phyloP scores from a whole-genome alignment of 1,140 invertebrate genomes.

The Drosophila bocqueti region DNA sequence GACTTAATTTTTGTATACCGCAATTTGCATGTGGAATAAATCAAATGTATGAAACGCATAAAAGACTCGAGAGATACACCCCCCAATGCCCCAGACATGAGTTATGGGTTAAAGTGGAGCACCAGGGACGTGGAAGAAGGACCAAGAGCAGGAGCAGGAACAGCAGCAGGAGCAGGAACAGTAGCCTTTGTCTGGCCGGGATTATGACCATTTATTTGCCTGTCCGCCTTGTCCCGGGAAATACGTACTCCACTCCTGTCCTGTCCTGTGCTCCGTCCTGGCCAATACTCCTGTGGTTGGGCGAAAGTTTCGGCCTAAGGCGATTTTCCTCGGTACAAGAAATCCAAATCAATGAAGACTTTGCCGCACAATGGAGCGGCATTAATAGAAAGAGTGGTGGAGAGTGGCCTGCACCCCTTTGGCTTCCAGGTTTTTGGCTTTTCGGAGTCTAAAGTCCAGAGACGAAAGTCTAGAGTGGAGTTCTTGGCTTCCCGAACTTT shows the following conservation, averaged over 20 bases:
- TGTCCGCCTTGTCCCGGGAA: conserved; percentile 47
- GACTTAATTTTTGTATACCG: conserved; percentile 68
- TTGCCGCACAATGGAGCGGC: conserved; percentile 41
- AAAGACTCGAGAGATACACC: conserved; percentile 41
- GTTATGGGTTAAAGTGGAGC: conserved; percentile 44
- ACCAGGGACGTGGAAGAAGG: background rate
- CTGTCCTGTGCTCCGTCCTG: conserved; percentile 5
- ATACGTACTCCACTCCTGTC: conserved; percentile 5
- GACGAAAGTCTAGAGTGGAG: background rate
- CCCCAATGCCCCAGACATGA: conserved; percentile 51
- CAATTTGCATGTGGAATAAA: conserved; percentile 79
- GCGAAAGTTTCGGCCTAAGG: conserved; percentile 65
- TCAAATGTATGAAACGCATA: conserved; percentile 77
- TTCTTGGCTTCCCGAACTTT: conserved; percentile 58
- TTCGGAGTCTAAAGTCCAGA: background rate
- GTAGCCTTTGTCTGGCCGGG: conserved; percentile 66
- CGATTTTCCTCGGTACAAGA: conserved; percentile 66
- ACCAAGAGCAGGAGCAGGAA: background rate
- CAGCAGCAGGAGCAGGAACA: conserved; percentile 12
- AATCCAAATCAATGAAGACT: conserved; percentile 79
- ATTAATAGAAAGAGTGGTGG: conserved; percentile 14
- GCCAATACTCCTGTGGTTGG: conserved; percentile 30
- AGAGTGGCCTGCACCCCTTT: conserved; percentile 17
- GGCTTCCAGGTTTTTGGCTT: conserved; percentile 56
- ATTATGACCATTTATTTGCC: conserved; percentile 80